A percentile compares a stretch with the other conserved stretches of the same genome.
Conservation (phyloP, 2,797 vertebrate species). For the Mormyrops attenuatus region DNA sequence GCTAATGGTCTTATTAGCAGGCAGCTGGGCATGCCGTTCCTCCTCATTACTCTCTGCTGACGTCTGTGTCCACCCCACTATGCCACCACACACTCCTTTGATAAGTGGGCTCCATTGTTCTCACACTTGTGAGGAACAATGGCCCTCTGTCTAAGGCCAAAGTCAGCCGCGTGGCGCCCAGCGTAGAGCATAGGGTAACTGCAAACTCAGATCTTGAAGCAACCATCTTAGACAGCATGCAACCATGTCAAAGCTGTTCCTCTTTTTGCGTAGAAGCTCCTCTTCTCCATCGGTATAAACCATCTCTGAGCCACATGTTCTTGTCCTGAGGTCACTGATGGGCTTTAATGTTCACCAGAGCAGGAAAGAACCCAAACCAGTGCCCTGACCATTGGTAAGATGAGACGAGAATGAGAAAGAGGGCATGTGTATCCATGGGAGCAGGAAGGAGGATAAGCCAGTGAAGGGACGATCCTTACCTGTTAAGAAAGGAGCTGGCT, state of each 20-base stretch:
- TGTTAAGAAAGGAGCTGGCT: neutral
- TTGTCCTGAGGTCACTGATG: neutral
- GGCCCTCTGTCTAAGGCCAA: neutral
- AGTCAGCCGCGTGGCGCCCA: neutral
- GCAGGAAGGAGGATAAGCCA: neutral
- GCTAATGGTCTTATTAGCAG: slow-evolving; percentile 17
- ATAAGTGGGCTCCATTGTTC: slow-evolving; percentile 6
- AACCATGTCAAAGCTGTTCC: neutral
- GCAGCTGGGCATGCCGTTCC: slow-evolving; percentile 4
- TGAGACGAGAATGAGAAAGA: neutral
- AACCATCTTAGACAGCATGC: neutral
- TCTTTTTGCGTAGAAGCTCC: neutral
- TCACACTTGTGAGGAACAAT: neutral
- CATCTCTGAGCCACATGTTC: neutral
- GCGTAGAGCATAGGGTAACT: neutral
- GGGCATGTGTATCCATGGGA: neutral
- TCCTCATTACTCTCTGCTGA: slow-evolving; percentile 12
- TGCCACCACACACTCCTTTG: neutral
- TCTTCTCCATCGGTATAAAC: neutral
- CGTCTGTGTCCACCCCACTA: neutral
- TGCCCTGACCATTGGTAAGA: neutral
- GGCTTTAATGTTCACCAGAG: neutral
- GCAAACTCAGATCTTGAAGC: neutral
- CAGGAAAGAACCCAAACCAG: neutral
- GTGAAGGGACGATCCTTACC: neutral